Conservation (phyloP, 2,113 vertebrate genomes). For the Danio rerio region DNA sequence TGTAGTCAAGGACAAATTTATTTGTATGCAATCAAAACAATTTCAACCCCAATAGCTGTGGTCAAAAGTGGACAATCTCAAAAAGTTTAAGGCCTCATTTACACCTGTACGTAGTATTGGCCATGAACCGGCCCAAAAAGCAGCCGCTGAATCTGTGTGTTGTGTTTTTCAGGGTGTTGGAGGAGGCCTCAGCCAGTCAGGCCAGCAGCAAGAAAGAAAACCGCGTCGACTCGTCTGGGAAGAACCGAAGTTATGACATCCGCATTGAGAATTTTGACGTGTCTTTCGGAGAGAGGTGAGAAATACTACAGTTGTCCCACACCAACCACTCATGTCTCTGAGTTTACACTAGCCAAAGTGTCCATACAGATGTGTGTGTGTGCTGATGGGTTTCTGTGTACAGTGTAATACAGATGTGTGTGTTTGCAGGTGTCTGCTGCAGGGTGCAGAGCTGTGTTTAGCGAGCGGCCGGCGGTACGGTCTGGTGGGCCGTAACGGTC, state of each 20-base stretch:
- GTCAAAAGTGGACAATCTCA: no score
- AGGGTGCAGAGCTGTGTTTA: constrained; percentile 90
- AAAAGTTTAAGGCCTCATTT: no score
- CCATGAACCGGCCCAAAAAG: no score
- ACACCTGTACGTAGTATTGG: no score
- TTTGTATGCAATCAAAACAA: no score
- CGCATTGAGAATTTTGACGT: constrained; percentile 98
- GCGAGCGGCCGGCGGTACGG: constrained; percentile 89
- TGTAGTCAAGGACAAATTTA: no score
- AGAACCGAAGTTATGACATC: constrained; percentile 96
- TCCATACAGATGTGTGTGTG: no score
- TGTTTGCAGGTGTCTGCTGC: constrained; percentile 83
- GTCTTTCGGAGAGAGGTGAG: constrained; percentile 95
- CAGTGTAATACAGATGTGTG: no score
- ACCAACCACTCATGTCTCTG: not conserved
- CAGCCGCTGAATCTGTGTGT: not conserved
- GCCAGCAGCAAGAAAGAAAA: constrained; percentile 95
- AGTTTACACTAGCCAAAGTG: no score
- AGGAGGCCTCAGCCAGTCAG: constrained; percentile 97
- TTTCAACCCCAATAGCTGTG: no score
- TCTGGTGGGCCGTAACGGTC: constrained; percentile 91
- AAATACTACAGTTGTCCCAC: not conserved
- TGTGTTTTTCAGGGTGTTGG: constrained; percentile 82
- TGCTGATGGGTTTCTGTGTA: no score
- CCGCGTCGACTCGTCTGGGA: constrained; percentile 91